Evolutionary conservation across 2,888 invertebrate genomes (phyloP).

Genomic region (Kuschelorhynchus macadamiae): DNA sequence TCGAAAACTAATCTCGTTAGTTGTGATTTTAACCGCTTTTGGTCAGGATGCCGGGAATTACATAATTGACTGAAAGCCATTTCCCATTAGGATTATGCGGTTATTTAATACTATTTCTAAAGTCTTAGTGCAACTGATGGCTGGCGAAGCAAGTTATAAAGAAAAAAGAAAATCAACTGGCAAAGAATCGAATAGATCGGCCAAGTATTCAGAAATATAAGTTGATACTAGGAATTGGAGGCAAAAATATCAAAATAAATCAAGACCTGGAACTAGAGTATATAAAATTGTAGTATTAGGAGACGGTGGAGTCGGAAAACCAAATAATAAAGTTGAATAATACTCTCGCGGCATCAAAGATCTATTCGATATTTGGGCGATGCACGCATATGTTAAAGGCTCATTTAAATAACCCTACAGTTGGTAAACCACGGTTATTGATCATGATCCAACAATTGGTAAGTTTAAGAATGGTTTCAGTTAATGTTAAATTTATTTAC

Average conservation of each 20-base stretch:
- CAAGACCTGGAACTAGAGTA: slow-evolving; percentile 80
- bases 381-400: slow-evolving; percentile 59
- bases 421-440: slow-evolving; percentile 94
- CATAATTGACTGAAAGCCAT: too few relatives aligned
- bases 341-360: too few relatives aligned
- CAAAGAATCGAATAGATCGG: slow-evolving; percentile 63
- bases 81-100: too few relatives aligned
- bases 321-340: slow-evolving; percentile 77
- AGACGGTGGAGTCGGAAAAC: slow-evolving; percentile 94
- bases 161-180: slow-evolving; percentile 66
- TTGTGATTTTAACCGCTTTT: too few relatives aligned
- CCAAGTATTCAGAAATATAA: slow-evolving; percentile 66
- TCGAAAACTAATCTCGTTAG: too few relatives aligned
- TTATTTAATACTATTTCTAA: too few relatives aligned
- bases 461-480: too few relatives aligned
- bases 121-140: slow-evolving; percentile 59
- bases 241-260: slow-evolving; percentile 65
- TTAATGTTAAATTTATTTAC: too few relatives aligned
- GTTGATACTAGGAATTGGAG: slow-evolving; percentile 63
- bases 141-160: slow-evolving; percentile 68
- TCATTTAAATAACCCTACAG: slow-evolving; percentile 92
- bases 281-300: slow-evolving; percentile 94
- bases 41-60: too few relatives aligned
- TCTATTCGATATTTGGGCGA: too few relatives aligned
- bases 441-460: slow-evolving; percentile 96